phyloP scores from a whole-genome alignment of 1,140 invertebrate species.

The Drosophila lacertosa region DNA sequence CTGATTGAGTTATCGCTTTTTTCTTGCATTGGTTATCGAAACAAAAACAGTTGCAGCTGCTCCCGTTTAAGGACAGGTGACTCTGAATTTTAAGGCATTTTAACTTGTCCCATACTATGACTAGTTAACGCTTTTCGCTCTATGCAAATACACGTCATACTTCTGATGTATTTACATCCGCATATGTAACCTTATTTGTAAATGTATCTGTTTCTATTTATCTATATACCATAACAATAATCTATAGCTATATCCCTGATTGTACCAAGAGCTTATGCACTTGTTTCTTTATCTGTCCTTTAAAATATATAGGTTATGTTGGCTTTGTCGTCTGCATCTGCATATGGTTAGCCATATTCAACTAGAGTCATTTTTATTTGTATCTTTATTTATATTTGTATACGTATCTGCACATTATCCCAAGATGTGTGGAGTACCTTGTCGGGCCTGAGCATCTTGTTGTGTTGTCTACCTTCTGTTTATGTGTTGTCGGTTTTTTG shows the following conservation, averaged over 20 bases:
- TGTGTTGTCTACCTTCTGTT: background rate
- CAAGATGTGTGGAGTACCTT: constrained; percentile 16
- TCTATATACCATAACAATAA: background rate
- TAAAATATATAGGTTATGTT: background rate
- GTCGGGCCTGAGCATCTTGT: constrained; percentile 32
- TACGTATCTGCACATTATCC: background rate
- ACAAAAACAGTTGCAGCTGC: no score
- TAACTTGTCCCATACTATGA: no score
- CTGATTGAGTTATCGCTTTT: constrained; percentile 28
- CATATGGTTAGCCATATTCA: background rate
- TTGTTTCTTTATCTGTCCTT: background rate
- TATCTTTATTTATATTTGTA: background rate
- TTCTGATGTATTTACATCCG: background rate
- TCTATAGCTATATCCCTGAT: background rate
- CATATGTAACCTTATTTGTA: constrained; percentile 11
- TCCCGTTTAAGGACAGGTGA: no score
- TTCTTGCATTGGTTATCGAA: constrained; percentile 19
- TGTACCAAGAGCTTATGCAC: background rate
- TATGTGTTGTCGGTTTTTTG: no score
- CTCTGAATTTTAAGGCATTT: no score
- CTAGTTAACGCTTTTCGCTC: no score
- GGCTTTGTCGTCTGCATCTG: background rate
- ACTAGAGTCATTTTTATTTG: background rate
- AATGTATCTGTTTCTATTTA: background rate
- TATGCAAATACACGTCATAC: no score